phyloP scores from a whole-genome alignment of 2,113 vertebrate genomes.

The Eurystomus gularis region DNA sequence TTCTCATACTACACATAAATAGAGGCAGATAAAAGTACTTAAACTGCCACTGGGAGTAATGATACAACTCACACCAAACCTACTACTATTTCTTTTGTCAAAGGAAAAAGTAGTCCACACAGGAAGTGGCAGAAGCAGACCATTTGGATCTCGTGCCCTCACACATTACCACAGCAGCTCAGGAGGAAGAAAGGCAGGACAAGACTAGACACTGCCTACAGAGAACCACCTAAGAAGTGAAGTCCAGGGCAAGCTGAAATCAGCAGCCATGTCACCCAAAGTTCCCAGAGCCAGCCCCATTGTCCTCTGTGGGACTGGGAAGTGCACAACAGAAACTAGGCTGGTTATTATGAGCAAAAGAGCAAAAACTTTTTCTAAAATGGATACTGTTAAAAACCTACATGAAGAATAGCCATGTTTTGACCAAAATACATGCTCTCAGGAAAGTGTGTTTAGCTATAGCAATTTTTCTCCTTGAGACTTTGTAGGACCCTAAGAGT shows the following conservation, averaged over 20 bases:
- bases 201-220: neutral
- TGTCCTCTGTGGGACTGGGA: neutral
- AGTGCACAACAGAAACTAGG: neutral
- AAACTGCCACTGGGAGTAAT: neutral
- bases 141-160: neutral
- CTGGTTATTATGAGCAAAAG: neutral
- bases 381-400: neutral
- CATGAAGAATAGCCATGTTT: neutral
- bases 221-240: neutral
- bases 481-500: neutral
- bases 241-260: neutral
- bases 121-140: neutral
- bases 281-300: neutral
- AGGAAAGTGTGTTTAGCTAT: neutral
- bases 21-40: neutral
- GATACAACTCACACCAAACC: neutral
- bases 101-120: neutral
- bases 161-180: neutral
- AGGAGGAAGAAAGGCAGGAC: neutral
- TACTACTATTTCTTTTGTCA: neutral
- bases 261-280: neutral
- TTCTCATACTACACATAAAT: neutral
- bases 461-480: neutral
- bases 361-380: neutral
- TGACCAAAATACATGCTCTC: neutral